Conservation (phyloP, 2,113 vertebrate species). For the Fulmarus glacialis region DNA sequence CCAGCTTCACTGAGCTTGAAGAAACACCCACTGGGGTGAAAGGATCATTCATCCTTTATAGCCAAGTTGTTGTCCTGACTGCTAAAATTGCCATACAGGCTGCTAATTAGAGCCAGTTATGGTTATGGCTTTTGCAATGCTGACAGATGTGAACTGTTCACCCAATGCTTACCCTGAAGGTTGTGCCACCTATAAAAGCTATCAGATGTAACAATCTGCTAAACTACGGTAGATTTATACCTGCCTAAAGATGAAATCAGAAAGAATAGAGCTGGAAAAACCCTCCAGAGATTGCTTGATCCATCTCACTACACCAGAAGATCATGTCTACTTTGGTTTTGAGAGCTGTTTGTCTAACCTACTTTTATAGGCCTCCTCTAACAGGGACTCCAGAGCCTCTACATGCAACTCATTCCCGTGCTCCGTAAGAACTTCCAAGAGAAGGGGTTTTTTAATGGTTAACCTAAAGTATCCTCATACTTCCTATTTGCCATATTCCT, state of each 20-base stretch:
- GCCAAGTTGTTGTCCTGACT: neutral
- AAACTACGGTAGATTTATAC: neutral
- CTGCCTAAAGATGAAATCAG: neutral
- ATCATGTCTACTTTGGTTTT: neutral
- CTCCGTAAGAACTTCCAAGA: neutral
- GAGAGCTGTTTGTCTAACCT: neutral
- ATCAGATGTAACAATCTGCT: conserved; percentile 4
- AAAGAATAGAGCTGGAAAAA: neutral
- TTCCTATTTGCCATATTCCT: neutral
- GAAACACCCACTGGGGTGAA: conserved; percentile 23
- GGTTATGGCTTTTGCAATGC: neutral
- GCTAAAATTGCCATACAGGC: neutral
- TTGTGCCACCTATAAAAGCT: conserved; percentile 2
- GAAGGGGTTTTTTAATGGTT: neutral
- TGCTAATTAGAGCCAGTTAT: conserved; percentile 6
- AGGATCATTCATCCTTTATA: conserved; percentile 11
- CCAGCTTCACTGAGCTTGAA: neutral
- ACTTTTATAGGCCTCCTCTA: neutral
- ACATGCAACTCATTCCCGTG: neutral
- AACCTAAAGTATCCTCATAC: neutral
- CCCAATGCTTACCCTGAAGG: neutral
- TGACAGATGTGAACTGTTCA: conserved; percentile 27
- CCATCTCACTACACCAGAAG: neutral
- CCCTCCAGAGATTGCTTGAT: neutral
- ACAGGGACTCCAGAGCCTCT: neutral